Percentiles rank a stretch among this genome's conserved stretches.
Conservation (phyloP, 2,888 invertebrate genomes). For the Drosophila longiperda region DNA sequence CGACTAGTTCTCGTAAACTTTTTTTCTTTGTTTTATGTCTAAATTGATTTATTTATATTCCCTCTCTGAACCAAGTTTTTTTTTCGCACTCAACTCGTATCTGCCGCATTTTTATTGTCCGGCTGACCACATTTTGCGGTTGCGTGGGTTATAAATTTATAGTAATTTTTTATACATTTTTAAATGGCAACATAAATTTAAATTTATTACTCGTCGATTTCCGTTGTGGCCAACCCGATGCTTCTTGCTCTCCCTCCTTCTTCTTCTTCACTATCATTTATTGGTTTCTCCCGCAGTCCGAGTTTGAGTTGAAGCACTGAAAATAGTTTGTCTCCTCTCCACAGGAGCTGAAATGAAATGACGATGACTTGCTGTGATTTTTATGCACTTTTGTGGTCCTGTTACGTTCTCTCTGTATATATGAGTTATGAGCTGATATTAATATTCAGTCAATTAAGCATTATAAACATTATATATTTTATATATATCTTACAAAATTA, state of each 20-base stretch:
- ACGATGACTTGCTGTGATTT: conserved; percentile 33
- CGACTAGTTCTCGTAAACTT: conserved; percentile 32
- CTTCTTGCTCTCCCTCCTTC: conserved; percentile 10
- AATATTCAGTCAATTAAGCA: background rate
- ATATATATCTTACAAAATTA: background rate
- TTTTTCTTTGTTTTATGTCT: conserved; percentile 52
- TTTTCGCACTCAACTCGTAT: conserved; percentile 28
- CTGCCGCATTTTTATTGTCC: conserved; percentile 64
- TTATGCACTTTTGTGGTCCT: conserved; percentile 32
- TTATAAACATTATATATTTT: background rate
- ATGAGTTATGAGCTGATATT: conserved; percentile 1
- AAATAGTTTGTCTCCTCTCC: conserved; percentile 13
- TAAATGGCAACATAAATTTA: conserved; percentile 76
- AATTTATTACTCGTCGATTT: conserved; percentile 76
- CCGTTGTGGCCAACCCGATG: conserved; percentile 45
- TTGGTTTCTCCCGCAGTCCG: background rate
- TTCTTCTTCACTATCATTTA: background rate
- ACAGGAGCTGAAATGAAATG: conserved; percentile 19
- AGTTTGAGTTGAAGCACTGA: conserved; percentile 13
- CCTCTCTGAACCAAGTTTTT: conserved; percentile 15
- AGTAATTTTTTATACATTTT: conserved; percentile 69
- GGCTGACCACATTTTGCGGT: conserved; percentile 71
- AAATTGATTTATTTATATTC: conserved; percentile 71
- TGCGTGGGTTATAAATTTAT: conserved; percentile 71
- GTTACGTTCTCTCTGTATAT: conserved; percentile 12